A percentile compares a stretch with the other conserved stretches of the same genome.
phyloP scores from a whole-genome alignment of 2,797 vertebrate species.

The Bryconaethiops microstoma region DNA sequence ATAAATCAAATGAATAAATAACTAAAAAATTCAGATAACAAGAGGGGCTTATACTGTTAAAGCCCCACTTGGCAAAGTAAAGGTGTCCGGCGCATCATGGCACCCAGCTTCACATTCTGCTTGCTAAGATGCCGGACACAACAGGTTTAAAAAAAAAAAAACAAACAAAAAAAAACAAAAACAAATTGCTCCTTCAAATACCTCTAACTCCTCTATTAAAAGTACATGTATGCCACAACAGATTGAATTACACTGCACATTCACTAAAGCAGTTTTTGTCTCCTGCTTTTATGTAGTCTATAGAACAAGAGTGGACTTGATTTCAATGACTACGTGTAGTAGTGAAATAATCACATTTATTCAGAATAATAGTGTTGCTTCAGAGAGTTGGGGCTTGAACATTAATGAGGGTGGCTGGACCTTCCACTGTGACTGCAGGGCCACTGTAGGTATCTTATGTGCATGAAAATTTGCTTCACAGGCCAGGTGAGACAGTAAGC shows the following conservation, averaged over 20 bases:
- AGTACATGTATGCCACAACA: background rate
- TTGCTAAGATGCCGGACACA: no score
- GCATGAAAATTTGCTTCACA: background rate
- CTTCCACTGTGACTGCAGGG: background rate
- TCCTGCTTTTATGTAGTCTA: background rate
- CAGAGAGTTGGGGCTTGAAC: background rate
- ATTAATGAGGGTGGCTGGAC: background rate
- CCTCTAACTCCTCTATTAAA: background rate
- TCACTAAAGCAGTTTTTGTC: background rate
- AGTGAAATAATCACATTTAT: background rate
- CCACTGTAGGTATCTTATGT: constrained; percentile 1
- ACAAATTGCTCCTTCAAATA: background rate
- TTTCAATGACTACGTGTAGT: background rate
- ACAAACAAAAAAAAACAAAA: no score
- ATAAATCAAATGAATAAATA: no score
- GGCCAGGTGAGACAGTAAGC: constrained; percentile 17
- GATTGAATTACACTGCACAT: no score
- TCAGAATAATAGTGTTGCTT: background rate
- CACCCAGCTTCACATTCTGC: no score
- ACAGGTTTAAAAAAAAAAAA: no score
- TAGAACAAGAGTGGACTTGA: background rate
- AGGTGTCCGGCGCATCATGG: no score
- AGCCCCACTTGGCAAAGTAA: no score
- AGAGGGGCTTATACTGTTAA: no score
- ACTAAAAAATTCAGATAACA: no score